Percentiles rank a stretch among this genome's conserved stretches.
These are phyloP conservation scores for Gavialis gangeticus DNA, from an alignment of 2,113 vertebrate genomes.

Conservation along the genomic window DNA sequence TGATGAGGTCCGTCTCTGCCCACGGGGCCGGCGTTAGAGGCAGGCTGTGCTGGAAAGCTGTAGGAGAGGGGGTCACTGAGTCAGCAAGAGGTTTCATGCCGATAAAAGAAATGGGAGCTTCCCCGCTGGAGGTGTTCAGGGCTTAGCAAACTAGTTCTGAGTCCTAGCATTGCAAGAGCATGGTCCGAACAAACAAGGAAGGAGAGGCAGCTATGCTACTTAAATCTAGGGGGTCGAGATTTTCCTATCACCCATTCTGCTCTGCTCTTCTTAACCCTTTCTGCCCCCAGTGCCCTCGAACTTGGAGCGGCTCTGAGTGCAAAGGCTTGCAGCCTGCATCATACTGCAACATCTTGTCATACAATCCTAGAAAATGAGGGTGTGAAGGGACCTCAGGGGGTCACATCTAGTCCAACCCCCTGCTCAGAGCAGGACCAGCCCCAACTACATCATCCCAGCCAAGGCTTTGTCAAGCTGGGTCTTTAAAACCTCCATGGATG, in stretches of 20 bases:
- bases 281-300: not conserved
- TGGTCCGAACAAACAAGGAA: constrained; percentile 15
- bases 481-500: too few relatives aligned
- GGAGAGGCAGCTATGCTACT: not conserved
- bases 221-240: not conserved
- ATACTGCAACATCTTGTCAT: too few relatives aligned
- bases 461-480: too few relatives aligned
- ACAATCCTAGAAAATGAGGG: too few relatives aligned
- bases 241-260: not conserved
- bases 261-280: constrained; percentile 5
- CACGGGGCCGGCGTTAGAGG: not conserved
- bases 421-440: too few relatives aligned
- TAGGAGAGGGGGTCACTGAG: not conserved
- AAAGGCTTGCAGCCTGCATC: not conserved
- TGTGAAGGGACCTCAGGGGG: too few relatives aligned
- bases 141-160: constrained; percentile 29
- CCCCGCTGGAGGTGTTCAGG: constrained; percentile 10
- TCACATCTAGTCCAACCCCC: too few relatives aligned
- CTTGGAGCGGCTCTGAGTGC: constrained; percentile 12
- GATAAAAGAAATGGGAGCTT: not conserved
- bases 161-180: not conserved
- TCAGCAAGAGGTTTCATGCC: not conserved
- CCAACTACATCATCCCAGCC: too few relatives aligned
- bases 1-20: not conserved
- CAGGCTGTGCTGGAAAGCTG: not conserved